phyloP scores from a whole-genome alignment of 2,888 invertebrate genomes.

The Orchesellides sinensis region DNA sequence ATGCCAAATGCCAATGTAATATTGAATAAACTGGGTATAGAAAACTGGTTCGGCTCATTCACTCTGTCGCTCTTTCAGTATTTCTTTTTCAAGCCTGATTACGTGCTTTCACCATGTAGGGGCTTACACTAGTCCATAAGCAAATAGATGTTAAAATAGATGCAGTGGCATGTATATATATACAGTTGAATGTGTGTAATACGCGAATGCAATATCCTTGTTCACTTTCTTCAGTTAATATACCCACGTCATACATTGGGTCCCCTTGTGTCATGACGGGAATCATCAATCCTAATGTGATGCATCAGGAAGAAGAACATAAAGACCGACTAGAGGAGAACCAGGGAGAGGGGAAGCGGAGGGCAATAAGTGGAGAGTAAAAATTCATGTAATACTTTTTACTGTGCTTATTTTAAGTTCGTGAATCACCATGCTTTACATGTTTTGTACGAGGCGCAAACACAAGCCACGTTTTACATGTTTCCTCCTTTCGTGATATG shows the following conservation, averaged over 20 bases:
- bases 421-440: constrained; percentile 62
- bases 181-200: neutral
- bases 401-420: constrained; percentile 54
- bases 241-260: constrained; percentile 50
- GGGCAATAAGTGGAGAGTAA: constrained; percentile 66
- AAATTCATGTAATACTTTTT: constrained; percentile 66
- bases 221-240: constrained; percentile 48
- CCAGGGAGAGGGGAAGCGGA: constrained; percentile 10
- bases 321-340: constrained; percentile 40
- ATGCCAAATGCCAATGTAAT: constrained; percentile 59
- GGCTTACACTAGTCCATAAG: constrained; percentile 1
- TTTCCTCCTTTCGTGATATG: neutral
- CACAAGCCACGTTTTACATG: constrained; percentile 30
- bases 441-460: constrained; percentile 31
- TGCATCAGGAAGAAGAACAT: constrained; percentile 60
- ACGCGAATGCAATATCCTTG: constrained; percentile 49
- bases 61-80: neutral
- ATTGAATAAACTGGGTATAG: constrained; percentile 50
- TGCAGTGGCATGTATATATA: constrained; percentile 18
- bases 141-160: constrained; percentile 41
- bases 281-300: constrained; percentile 69
- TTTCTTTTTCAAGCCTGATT: neutral
- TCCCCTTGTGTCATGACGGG: constrained; percentile 61
- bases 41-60: constrained; percentile 29
- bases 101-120: constrained; percentile 39